Percentiles rank a stretch among this genome's conserved stretches.
Conservation (phyloP, 2,888 invertebrate genomes). For the Aspidapion aeneum region DNA sequence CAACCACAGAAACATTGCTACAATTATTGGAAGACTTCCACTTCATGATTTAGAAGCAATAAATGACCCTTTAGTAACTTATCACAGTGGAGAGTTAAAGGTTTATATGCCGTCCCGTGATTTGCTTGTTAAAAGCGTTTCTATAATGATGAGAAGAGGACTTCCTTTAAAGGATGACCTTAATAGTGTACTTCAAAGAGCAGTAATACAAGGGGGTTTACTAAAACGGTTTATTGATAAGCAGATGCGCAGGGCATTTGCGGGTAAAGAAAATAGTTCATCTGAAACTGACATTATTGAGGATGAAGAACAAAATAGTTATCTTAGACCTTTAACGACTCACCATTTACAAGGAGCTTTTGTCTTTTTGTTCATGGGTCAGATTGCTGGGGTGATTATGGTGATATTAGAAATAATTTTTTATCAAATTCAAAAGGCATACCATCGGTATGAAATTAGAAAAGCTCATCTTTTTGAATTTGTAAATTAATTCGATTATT, state of each 20-base stretch:
- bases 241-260: no score
- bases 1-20: conserved; percentile 28
- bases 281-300: not conserved
- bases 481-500: no score
- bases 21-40: conserved; percentile 27
- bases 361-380: conserved; percentile 30
- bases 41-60: conserved; percentile 29
- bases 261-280: conserved; percentile 6
- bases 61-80: conserved; percentile 17
- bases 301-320: not conserved
- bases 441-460: not conserved
- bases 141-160: conserved; percentile 54
- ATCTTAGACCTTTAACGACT: conserved; percentile 10
- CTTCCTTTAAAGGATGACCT: conserved; percentile 53
- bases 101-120: conserved; percentile 35
- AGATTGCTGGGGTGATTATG: conserved; percentile 14
- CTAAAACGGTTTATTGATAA: conserved; percentile 45
- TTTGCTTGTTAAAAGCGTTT: conserved; percentile 53
- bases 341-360: conserved; percentile 37
- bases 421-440: not conserved
- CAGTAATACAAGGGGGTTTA: conserved; percentile 50
- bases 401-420: conserved; percentile 13
- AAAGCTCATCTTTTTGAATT: no score
- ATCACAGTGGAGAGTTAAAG: conserved; percentile 25
- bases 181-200: conserved; percentile 48